Percentiles rank a stretch among this genome's conserved stretches.
Conservation (phyloP, 2,113 vertebrate genomes). For the Pipa parva region DNA sequence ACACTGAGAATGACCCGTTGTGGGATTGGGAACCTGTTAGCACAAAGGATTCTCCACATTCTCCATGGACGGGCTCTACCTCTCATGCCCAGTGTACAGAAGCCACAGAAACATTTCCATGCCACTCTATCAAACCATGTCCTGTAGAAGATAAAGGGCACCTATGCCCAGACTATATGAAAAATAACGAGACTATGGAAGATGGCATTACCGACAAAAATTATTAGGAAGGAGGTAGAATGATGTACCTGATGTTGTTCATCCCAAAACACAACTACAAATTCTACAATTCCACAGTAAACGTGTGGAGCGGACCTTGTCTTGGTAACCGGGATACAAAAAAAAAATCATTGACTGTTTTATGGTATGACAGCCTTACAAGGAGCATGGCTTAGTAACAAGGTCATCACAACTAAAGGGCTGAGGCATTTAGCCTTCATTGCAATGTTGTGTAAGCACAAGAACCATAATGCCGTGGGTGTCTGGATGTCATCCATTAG, state of each 20-base stretch:
- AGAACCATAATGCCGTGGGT: too few species aligned
- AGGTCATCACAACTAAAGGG: too few species aligned
- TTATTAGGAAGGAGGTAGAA: background rate
- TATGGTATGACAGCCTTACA: too few species aligned
- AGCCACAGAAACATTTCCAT: background rate
- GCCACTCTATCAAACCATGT: fast-evolving
- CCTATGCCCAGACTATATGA: constrained; percentile 28
- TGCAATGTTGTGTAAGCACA: too few species aligned
- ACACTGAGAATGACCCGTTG: background rate
- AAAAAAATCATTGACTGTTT: too few species aligned
- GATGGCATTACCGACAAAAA: background rate
- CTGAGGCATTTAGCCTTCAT: too few species aligned
- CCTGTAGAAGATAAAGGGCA: background rate
- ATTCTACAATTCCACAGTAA: too few species aligned
- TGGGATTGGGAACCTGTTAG: constrained; percentile 36
- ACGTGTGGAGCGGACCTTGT: too few species aligned
- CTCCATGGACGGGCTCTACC: background rate
- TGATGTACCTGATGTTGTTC: background rate
- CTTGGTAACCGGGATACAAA: too few species aligned
- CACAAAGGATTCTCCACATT: background rate
- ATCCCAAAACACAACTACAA: background rate
- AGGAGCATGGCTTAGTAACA: too few species aligned
- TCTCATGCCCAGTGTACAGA: background rate
- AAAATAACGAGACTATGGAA: background rate
- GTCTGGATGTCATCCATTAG: too few species aligned